phyloP scores from a whole-genome alignment of 2,888 invertebrate species.

The Apodemia duryi region DNA sequence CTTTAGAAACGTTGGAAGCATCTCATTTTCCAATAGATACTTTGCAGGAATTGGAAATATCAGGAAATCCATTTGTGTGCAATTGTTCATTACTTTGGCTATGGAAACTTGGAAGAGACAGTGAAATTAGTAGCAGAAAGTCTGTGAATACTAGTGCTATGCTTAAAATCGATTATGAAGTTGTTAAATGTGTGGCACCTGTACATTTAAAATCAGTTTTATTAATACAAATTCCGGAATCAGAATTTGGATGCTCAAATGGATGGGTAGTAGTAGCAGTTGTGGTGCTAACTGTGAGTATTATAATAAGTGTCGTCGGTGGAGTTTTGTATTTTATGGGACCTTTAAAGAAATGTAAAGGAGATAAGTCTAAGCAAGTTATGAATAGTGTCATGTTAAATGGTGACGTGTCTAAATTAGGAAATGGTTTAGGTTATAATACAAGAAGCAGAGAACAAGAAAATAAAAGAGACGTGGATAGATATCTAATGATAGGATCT shows the following conservation, averaged over 20 bases:
- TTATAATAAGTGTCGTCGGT: conserved; percentile 73
- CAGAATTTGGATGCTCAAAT: conserved; percentile 81
- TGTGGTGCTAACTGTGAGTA: conserved; percentile 73
- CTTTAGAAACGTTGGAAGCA: conserved; percentile 86
- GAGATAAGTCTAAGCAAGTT: conserved; percentile 74
- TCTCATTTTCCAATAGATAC: conserved; percentile 91
- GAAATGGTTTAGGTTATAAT: conserved; percentile 72
- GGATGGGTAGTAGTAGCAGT: conserved; percentile 80
- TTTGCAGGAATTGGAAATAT: conserved; percentile 85
- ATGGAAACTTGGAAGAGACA: conserved; percentile 83
- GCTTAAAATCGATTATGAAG: conserved; percentile 77
- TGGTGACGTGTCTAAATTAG: conserved; percentile 71
- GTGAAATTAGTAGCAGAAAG: conserved; percentile 57
- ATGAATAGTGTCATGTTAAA: conserved; percentile 76
- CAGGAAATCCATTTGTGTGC: conserved; percentile 91
- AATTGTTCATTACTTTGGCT: conserved; percentile 94
- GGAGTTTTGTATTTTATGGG: conserved; percentile 74
- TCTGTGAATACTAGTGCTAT: conserved; percentile 57
- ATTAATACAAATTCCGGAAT: conserved; percentile 80
- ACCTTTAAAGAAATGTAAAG: conserved; percentile 73
- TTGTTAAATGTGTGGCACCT: conserved; percentile 80
- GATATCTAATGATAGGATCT: conserved; percentile 75
- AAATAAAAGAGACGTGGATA: conserved; percentile 69
- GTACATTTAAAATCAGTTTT: conserved; percentile 73
- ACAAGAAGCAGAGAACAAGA: conserved; percentile 70